These are phyloP conservation scores for Temnothorax rugatulus DNA, from an alignment of 2,888 invertebrate genomes.

Conservation along the genomic window DNA sequence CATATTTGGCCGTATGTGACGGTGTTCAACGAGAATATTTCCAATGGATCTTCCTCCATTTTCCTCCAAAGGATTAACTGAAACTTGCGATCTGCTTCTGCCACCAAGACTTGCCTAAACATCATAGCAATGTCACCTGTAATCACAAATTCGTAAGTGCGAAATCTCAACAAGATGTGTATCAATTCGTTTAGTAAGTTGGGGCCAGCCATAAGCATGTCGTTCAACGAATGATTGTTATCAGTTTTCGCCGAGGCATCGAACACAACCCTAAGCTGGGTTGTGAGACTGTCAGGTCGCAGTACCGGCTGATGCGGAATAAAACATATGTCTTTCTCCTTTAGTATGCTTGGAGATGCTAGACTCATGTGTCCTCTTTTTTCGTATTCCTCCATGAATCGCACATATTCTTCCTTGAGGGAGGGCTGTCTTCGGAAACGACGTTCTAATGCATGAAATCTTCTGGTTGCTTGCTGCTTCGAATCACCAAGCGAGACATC, in stretches of 20 bases:
- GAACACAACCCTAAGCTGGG: neutral
- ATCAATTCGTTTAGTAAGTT: neutral
- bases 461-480: neutral
- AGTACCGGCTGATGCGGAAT: neutral
- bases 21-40: neutral
- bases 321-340: neutral
- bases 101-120: neutral
- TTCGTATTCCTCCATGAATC: neutral
- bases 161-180: neutral
- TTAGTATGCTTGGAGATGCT: too few relatives aligned
- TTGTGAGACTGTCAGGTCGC: neutral
- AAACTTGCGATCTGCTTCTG: neutral
- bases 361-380: neutral
- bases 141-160: neutral
- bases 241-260: neutral
- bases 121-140: neutral
- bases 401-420: neutral
- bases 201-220: neutral
- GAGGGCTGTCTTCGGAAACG: neutral
- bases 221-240: neutral
- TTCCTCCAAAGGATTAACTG: neutral
- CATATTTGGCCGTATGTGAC: neutral
- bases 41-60: accelerated
- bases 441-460: neutral
- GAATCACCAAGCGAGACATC: neutral